Conservation (phyloP, 2,797 vertebrate species). For the Sphenodon punctatus region DNA sequence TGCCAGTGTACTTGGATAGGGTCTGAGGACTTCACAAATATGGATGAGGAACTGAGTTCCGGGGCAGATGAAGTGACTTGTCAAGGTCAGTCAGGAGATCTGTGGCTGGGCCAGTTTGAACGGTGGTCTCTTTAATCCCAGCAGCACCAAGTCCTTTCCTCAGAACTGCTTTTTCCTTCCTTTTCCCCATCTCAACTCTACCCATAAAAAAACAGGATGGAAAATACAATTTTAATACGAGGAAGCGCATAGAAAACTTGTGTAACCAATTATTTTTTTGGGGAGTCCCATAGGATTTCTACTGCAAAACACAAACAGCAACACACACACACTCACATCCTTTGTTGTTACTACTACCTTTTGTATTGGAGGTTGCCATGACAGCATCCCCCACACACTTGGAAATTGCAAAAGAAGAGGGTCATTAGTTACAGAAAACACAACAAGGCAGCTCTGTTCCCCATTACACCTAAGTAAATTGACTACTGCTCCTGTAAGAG, state of each 20-base stretch:
- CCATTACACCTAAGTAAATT: no score
- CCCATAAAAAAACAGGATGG: background rate
- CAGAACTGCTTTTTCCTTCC: background rate
- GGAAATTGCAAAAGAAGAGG: background rate
- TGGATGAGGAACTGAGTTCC: no score
- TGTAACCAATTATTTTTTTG: background rate
- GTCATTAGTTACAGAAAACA: background rate
- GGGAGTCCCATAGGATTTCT: background rate
- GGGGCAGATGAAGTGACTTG: no score
- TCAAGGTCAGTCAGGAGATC: no score
- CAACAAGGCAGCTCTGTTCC: background rate
- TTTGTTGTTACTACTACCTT: background rate
- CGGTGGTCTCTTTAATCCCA: no score
- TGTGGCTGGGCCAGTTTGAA: no score
- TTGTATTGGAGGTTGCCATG: background rate
- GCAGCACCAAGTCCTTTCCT: no score
- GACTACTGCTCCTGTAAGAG: no score
- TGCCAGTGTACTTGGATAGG: no score
- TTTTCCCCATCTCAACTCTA: background rate
- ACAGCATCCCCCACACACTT: background rate
- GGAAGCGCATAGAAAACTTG: background rate
- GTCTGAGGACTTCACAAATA: no score
- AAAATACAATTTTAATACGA: background rate
- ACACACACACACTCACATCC: background rate
- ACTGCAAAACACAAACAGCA: background rate